Conservation (phyloP, 2,797 vertebrate genomes). For the Distichodus sexfasciatus region DNA sequence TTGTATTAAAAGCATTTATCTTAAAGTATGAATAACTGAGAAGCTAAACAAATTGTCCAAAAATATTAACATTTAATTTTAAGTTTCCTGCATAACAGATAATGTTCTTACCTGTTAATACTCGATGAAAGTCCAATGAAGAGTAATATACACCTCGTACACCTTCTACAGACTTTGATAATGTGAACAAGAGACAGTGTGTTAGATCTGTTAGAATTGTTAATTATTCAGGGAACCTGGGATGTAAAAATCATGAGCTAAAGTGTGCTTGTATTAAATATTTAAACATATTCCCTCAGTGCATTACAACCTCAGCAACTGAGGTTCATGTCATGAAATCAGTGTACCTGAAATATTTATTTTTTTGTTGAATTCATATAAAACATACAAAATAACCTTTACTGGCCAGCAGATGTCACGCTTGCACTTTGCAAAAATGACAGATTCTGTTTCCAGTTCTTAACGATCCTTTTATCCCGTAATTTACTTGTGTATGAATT, state of each 20-base stretch:
- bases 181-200: background rate
- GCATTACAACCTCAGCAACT: background rate
- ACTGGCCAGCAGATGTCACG: slow-evolving; percentile 36
- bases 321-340: background rate
- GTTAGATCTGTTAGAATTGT: background rate
- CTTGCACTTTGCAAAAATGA: background rate
- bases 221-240: background rate
- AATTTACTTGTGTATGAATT: too few relatives aligned
- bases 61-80: too few relatives aligned
- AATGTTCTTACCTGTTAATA: too few relatives aligned
- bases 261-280: background rate
- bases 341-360: background rate
- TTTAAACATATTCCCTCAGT: background rate
- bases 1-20: too few relatives aligned
- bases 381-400: background rate
- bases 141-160: too few relatives aligned
- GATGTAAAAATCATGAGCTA: background rate
- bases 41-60: too few relatives aligned
- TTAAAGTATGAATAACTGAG: too few relatives aligned
- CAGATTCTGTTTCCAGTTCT: background rate
- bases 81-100: too few relatives aligned
- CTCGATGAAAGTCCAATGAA: background rate
- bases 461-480: too few relatives aligned
- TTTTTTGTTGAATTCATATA: background rate
- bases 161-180: slow-evolving; percentile 10